Evolutionary conservation across 2,797 vertebrate species (phyloP).

Genomic region (Peromyscus eremicus): DNA sequence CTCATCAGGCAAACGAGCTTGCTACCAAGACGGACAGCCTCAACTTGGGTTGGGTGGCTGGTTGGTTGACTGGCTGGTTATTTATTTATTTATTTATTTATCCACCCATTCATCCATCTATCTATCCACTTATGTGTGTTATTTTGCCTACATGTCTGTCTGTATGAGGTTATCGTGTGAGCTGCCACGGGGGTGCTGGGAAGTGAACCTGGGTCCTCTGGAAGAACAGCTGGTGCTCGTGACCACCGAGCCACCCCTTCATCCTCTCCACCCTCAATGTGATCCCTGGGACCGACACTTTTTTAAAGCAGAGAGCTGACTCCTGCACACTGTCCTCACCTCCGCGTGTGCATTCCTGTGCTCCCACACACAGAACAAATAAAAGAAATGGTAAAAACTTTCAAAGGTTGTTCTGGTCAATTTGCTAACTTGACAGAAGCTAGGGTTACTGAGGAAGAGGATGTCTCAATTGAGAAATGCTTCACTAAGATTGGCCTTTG

Average conservation of each 20-base stretch:
- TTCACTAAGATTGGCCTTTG: not conserved
- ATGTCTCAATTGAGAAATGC: not conserved
- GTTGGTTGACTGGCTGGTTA: too few species aligned
- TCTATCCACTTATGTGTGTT: not conserved
- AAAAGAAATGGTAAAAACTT: not conserved
- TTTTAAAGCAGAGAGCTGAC: not conserved
- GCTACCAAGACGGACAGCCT: not conserved
- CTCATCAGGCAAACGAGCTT: not conserved
- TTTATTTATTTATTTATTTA: too few species aligned
- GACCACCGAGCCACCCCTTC: not conserved
- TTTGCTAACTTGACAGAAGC: not conserved
- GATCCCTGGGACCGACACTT: not conserved
- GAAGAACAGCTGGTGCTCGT: not conserved
- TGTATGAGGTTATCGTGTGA: not conserved
- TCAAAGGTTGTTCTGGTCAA: not conserved
- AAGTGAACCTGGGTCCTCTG: not conserved
- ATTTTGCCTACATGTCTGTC: not conserved
- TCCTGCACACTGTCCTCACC: not conserved
- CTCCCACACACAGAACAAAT: not conserved
- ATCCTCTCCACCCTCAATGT: not conserved
- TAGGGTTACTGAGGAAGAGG: not conserved
- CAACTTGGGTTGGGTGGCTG: too few species aligned
- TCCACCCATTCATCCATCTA: not conserved
- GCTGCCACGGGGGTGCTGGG: not conserved
- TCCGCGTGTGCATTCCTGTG: not conserved